phyloP scores from a whole-genome alignment of 2,797 vertebrate genomes.

The Clamator glandarius region DNA sequence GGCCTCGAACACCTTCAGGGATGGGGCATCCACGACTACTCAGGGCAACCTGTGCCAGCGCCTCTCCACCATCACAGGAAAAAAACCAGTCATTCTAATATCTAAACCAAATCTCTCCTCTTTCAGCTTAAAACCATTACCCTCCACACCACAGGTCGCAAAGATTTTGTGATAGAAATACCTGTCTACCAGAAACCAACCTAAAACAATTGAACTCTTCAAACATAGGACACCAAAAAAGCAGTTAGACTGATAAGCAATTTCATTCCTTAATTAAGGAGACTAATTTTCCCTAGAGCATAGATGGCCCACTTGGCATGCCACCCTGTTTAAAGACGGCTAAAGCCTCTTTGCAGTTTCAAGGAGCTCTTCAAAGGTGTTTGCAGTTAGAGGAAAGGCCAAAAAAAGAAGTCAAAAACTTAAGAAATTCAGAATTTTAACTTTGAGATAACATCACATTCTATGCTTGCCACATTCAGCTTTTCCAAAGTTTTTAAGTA shows the following conservation, averaged over 20 bases:
- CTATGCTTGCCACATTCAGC: not conserved
- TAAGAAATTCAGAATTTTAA: not conserved
- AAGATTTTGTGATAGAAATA: not conserved
- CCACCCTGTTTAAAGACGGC: not conserved
- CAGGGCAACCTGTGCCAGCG: too few species aligned
- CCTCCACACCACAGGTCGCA: not conserved
- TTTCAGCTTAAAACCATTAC: too few species aligned
- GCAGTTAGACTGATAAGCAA: not conserved
- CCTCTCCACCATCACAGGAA: too few species aligned
- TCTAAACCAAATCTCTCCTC: too few species aligned
- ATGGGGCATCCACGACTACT: too few species aligned
- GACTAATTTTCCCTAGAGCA: not conserved
- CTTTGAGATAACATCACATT: not conserved
- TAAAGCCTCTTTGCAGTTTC: not conserved
- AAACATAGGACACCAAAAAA: not conserved
- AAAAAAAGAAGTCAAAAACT: not conserved
- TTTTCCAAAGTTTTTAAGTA: not conserved
- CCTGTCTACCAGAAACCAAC: not conserved
- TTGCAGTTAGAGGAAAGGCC: not conserved
- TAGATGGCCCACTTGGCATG: not conserved
- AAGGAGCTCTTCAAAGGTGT: not conserved
- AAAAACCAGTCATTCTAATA: too few species aligned
- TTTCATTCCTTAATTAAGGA: not conserved
- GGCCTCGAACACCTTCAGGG: too few species aligned
- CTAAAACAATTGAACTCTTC: not conserved